Evolutionary conservation across 2,797 vertebrate genomes (phyloP), one percentile per base, ranked within the genome.

Genomic region (Typhlichthys eigenmanni): DNA sequence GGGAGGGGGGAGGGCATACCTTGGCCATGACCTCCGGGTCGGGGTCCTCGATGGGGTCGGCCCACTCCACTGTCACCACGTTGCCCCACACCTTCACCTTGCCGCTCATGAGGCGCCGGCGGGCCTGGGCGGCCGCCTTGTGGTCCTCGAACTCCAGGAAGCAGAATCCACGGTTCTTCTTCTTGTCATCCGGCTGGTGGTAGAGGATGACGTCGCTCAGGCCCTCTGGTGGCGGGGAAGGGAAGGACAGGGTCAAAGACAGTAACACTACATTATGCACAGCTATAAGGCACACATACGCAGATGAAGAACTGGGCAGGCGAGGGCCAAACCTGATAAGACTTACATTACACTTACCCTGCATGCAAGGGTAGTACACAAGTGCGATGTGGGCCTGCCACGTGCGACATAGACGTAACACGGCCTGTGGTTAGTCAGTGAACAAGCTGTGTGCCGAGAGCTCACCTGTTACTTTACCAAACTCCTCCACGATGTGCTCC

Each of bases 1-100:
- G 34, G 1, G 2, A 6, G 7, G 34, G 1, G 34, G 6, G 62
- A 3, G 8, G 49, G 49, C 13, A 14, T 91, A 98, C 97, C 95
- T 98, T 98, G 73, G 96, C 94, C 97, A 98, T 98, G 78, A 98
- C 95, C 84, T 98, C 97, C 0, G 97, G 96, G 88, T 98, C 97
- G 0, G 97, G 97, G 80, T 98, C 96, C 90, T 98, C 96, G 62
- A 98, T 98, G 69, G 96, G 96, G 62, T 98, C 97, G 12, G 97
- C 97, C 97, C 97, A 98, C 83, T 98, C 97, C 78, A 98, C 97
- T 0, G 96, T 98, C 81, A 98, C 97, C 84, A 97, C 92, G 75
- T 96, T 97, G 62, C 96, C 95, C 96, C 96, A 98, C 38, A 98
- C 96, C 82, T 98, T 98, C 76, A 98, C 96, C 90, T 98, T 98